Base-by-base conservation (phyloP, 2,113 vertebrate species). In the Stigmatopora argus region DNA sequence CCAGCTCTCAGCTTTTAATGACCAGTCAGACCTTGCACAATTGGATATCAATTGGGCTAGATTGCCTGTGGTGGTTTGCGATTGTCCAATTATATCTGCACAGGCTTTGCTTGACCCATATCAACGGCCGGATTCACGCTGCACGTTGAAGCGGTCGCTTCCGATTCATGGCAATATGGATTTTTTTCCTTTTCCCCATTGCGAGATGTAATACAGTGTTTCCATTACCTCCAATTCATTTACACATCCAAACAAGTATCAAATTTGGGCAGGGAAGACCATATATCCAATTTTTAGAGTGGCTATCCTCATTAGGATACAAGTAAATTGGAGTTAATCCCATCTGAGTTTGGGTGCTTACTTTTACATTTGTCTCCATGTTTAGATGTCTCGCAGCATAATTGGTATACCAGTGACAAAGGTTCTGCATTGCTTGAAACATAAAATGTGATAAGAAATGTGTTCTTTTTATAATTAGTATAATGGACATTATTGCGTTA, bases 1-100 rank as follows among this genome's bases (percentile, higher is more conserved):
- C 46, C 78, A 62, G 35, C 26, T 13, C 19, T 8, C 64, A 65
- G 48, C 38, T 73, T 84, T 78, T 86, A 85, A 86, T 84, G 75
- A 75, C 65, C 80, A 78, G 35, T 64, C 52, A 57, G 57, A 45
- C 72, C 64, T 55, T 5, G 41, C 56, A 57, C 57, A 64, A 69
- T 74, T 71, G 66, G 58, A 74, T 81, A 79, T 78, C 67, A 76
- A 38, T 69, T 71, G 38, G 46, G 11, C 14, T 18, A 63, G 34
- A 74, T 71, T 68, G 72, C 63, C 72, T 53, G 67, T 70, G 60
- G 53, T 63, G 41, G 48, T 65, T 71, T 64, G 49, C 56, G 45
- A 49, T 66, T 59, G 58, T 49, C 35, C 41, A 45, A 21, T 34
- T 51, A 9, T 46, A 48, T 62, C 31, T 47, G 38, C 45, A 72